phyloP scores from a whole-genome alignment of 2,113 vertebrate species.

The Ascaphus truei region DNA sequence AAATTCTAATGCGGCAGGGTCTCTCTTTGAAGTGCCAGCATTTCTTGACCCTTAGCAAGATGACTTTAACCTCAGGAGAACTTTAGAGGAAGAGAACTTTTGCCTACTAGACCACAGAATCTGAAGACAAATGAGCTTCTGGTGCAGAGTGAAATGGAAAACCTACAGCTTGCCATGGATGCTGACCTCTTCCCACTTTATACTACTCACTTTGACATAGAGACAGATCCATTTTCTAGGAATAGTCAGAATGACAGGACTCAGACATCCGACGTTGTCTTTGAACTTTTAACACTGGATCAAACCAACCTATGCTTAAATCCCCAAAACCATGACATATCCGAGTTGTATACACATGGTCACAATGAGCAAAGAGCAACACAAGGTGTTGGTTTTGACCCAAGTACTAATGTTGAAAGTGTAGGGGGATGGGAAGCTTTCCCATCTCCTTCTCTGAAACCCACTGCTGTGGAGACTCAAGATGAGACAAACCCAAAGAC shows the following conservation, averaged over 20 bases:
- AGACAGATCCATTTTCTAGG: not conserved
- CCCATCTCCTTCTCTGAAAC: not conserved
- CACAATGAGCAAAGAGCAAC: not conserved
- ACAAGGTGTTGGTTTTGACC: not conserved
- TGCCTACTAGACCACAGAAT: not conserved
- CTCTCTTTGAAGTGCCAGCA: not conserved
- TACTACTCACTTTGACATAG: not conserved
- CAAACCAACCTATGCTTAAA: not conserved
- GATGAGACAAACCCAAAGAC: not conserved
- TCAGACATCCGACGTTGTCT: not conserved
- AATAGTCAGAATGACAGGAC: not conserved
- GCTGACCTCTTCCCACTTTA: conserved; percentile 6
- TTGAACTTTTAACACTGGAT: no score
- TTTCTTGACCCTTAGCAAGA: not conserved
- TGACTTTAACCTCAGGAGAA: not conserved
- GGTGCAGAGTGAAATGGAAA: conserved; percentile 27
- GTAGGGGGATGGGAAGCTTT: not conserved
- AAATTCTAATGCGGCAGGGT: not conserved
- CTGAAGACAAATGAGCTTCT: conserved; percentile 14
- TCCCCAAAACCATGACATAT: not conserved
- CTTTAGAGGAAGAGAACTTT: not conserved
- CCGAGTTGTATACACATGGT: not conserved
- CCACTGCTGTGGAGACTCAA: not conserved
- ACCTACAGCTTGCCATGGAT: conserved; percentile 16
- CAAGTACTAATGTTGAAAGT: not conserved